A percentile compares a stretch with the other conserved stretches of the same genome.
phyloP scores from a whole-genome alignment of 2,113 vertebrate species.

The Hemichromis elongatus region DNA sequence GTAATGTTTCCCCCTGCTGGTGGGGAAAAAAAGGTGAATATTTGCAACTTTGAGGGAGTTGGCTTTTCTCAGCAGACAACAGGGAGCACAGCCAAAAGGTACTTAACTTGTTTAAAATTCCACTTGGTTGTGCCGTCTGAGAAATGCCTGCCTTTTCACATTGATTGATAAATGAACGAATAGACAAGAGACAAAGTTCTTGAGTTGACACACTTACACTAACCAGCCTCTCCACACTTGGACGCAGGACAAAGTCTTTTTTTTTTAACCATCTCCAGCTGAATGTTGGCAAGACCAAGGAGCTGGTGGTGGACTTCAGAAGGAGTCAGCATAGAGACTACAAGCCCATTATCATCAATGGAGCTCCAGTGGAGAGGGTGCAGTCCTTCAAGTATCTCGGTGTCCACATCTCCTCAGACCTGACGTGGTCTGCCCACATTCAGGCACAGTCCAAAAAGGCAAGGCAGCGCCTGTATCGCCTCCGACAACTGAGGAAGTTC shows the following conservation, averaged over 20 bases:
- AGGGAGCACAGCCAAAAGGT: not conserved
- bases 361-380: too few species aligned
- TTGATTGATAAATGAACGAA: not conserved
- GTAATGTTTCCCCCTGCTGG: slow-evolving; percentile 44
- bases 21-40: not conserved
- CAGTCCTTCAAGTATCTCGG: too few species aligned
- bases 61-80: not conserved
- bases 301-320: too few species aligned
- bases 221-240: not conserved
- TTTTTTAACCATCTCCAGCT: too few species aligned
- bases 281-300: too few species aligned
- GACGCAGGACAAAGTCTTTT: not conserved
- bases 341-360: too few species aligned
- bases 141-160: accelerated
- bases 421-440: too few species aligned
- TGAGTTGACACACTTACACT: not conserved
- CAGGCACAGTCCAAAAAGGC: too few species aligned
- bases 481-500: too few species aligned
- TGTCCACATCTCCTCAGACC: too few species aligned
- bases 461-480: too few species aligned
- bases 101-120: accelerated
- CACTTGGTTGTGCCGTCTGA: not conserved
- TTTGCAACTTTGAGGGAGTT: not conserved
- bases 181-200: not conserved
- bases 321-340: too few species aligned